Percentiles rank a stretch among this genome's conserved stretches.
Conservation (phyloP, 2,797 vertebrate species). For the Apodemus agrarius region DNA sequence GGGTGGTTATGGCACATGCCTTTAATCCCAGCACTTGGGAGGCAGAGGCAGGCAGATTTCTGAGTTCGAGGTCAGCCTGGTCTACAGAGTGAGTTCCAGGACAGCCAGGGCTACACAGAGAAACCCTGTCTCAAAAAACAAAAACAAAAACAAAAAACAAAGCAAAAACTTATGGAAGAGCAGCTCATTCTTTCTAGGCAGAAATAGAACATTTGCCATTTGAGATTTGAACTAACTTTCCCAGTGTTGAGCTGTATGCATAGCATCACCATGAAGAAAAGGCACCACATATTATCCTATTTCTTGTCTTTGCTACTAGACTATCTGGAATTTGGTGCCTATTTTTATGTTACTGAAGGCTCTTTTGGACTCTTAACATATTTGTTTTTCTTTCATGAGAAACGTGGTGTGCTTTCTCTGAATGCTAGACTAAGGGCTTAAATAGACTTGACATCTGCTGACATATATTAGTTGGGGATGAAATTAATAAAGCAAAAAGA, state of each 20-base stretch:
- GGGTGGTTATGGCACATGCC: too few relatives aligned
- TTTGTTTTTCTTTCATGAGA: background rate
- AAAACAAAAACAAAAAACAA: too few relatives aligned
- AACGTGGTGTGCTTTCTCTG: background rate
- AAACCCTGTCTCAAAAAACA: too few relatives aligned
- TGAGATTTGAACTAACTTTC: background rate
- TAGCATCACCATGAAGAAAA: background rate
- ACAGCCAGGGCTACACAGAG: too few relatives aligned
- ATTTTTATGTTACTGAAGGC: background rate
- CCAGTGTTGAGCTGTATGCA: background rate
- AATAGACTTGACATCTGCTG: constrained; percentile 25
- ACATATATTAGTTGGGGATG: background rate
- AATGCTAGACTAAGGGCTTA: background rate
- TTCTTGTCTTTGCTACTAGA: background rate
- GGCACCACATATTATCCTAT: rapidly evolving
- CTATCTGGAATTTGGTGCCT: background rate
- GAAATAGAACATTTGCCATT: background rate
- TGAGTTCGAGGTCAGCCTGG: too few relatives aligned
- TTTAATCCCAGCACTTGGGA: too few relatives aligned
- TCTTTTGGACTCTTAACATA: constrained; percentile 39
- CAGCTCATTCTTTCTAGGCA: constrained; percentile 17
- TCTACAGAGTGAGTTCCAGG: too few relatives aligned
- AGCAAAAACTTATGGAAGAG: too few relatives aligned
- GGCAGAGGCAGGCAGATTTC: too few relatives aligned
- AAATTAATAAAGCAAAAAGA: background rate